Evolutionary conservation across 2,888 invertebrate species (phyloP).

Genomic region (Eucriotettix oculatus): DNA sequence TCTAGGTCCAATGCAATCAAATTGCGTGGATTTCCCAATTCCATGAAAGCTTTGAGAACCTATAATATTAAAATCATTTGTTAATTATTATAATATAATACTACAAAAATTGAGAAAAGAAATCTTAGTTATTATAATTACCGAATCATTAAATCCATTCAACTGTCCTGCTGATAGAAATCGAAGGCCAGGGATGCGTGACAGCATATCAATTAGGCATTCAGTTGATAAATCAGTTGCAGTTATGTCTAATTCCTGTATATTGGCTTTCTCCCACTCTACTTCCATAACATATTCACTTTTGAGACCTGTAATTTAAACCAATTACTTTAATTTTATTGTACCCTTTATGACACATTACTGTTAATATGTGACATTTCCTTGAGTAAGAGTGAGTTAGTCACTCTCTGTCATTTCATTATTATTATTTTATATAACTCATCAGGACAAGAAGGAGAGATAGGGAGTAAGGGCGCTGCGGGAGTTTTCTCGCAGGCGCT

Average conservation of each 20-base stretch:
- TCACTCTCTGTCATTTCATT: too few species aligned
- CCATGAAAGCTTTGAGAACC: slow-evolving; percentile 80
- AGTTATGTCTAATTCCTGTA: slow-evolving; percentile 91
- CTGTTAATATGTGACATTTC: too few species aligned
- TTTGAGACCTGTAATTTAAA: slow-evolving; percentile 48
- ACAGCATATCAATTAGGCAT: slow-evolving; percentile 81
- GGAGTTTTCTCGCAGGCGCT: too few species aligned
- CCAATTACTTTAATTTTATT: not conserved
- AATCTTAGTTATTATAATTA: slow-evolving; percentile 15
- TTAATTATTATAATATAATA: not conserved
- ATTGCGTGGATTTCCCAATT: slow-evolving; percentile 56
- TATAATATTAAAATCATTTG: slow-evolving; percentile 17
- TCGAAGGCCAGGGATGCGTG: slow-evolving; percentile 65
- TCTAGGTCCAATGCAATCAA: slow-evolving; percentile 83
- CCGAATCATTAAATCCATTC: slow-evolving; percentile 93
- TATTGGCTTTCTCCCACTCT: slow-evolving; percentile 91
- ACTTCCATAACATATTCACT: slow-evolving; percentile 89
- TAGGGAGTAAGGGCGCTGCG: too few species aligned
- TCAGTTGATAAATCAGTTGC: slow-evolving; percentile 92
- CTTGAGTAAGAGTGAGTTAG: too few species aligned
- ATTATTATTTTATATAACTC: too few species aligned
- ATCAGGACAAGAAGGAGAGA: too few species aligned
- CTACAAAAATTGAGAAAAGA: too few species aligned
- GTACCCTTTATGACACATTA: too few species aligned
- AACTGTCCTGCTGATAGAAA: slow-evolving; percentile 92